phyloP scores from a whole-genome alignment of 2,797 vertebrate genomes.

The Poeciliopsis infans region DNA sequence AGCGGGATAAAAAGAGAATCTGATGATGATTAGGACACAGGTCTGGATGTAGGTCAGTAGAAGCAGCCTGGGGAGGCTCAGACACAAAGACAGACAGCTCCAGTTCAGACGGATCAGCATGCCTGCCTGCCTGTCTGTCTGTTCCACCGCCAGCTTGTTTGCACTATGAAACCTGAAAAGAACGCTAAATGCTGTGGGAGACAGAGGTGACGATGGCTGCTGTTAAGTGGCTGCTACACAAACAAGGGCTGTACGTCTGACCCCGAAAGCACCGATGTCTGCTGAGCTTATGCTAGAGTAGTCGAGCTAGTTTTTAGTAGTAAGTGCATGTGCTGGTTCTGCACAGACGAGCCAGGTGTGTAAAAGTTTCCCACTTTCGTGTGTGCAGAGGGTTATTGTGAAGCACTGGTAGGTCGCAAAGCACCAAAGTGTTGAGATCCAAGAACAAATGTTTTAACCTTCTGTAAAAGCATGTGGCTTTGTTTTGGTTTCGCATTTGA shows the following conservation, averaged over 20 bases:
- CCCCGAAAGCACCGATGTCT: conserved; percentile 51
- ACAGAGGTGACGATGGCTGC: conserved; percentile 22
- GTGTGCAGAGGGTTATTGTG: conserved; percentile 16
- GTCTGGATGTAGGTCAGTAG: conserved; percentile 75
- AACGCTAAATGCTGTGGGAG: conserved; percentile 23
- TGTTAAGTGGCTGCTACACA: conserved; percentile 43
- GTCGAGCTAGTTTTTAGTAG: conserved; percentile 20
- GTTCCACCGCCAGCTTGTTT: conserved; percentile 28
- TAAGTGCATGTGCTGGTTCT: conserved; percentile 20
- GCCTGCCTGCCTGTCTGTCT: conserved; percentile 58
- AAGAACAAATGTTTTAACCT: conserved; percentile 19
- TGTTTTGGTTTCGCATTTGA: conserved; percentile 37
- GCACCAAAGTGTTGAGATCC: conserved; percentile 45
- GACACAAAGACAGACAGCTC: conserved; percentile 65
- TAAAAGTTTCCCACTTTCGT: conserved; percentile 9
- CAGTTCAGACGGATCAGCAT: conserved; percentile 70
- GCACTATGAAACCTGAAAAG: conserved; percentile 11
- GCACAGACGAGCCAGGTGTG: conserved; percentile 30
- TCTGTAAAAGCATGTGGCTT: neutral
- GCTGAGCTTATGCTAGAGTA: conserved; percentile 20
- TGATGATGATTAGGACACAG: conserved; percentile 51
- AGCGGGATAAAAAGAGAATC: conserved; percentile 37
- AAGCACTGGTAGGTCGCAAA: conserved; percentile 48
- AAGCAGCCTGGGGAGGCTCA: conserved; percentile 75
- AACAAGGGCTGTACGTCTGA: conserved; percentile 44